These are phyloP conservation scores for Philopedon plagiatum DNA, from an alignment of 2,888 invertebrate genomes.

Conservation along the genomic window DNA sequence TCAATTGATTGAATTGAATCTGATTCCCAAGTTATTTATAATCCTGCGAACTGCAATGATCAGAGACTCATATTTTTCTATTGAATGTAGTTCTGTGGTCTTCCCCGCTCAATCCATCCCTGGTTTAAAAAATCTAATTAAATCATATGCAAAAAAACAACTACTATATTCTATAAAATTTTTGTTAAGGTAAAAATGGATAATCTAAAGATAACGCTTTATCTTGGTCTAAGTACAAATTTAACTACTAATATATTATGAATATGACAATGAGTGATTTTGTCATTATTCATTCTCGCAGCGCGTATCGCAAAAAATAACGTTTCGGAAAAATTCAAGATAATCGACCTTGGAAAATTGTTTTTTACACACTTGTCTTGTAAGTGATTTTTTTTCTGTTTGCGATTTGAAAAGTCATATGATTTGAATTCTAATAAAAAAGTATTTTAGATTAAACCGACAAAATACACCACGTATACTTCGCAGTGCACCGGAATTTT, in stretches of 20 bases:
- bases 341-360: background rate
- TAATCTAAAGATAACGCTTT: slow-evolving; percentile 6
- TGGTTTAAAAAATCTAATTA: too few relatives aligned
- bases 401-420: background rate
- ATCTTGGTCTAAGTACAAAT: background rate
- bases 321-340: background rate
- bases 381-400: background rate
- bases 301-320: background rate
- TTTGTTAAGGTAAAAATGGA: background rate
- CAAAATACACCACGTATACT: slow-evolving; percentile 32
- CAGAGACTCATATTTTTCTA: too few relatives aligned
- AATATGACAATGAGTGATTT: too few relatives aligned
- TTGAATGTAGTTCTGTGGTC: too few relatives aligned
- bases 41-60: too few relatives aligned
- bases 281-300: too few relatives aligned
- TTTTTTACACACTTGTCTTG: background rate
- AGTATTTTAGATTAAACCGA: background rate
- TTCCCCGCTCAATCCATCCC: too few relatives aligned
- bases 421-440: background rate
- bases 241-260: background rate
- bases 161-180: too few relatives aligned
- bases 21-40: too few relatives aligned
- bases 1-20: too few relatives aligned
- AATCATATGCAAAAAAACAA: too few relatives aligned
- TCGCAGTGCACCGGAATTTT: slow-evolving; percentile 42